phyloP scores from a whole-genome alignment of 2,113 vertebrate genomes.

The Bagarius yarrelli region DNA sequence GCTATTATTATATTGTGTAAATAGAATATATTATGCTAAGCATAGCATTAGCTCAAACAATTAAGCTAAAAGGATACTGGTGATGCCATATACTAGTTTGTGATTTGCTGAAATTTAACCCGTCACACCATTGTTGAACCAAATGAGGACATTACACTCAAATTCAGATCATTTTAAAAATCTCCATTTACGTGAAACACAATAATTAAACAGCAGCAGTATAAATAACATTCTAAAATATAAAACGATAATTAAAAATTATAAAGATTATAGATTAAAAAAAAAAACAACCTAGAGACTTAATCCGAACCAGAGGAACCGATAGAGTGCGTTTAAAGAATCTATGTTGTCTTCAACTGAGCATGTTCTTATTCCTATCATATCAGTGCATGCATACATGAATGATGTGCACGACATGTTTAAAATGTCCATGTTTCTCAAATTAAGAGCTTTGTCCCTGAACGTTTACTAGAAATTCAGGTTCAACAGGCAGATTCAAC shows the following conservation, averaged over 20 bases:
- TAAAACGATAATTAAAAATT: slow-evolving; percentile 5
- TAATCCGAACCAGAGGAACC: neutral
- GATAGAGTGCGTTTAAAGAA: neutral
- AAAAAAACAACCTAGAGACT: neutral
- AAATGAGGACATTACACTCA: neutral
- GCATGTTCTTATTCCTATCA: neutral
- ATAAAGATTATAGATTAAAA: neutral
- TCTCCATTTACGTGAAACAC: neutral
- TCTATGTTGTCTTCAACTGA: neutral
- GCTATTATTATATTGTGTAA: neutral
- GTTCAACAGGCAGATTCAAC: slow-evolving; percentile 73
- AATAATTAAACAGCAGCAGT: slow-evolving; percentile 9
- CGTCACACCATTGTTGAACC: neutral
- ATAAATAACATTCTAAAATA: slow-evolving; percentile 7
- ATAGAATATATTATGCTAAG: neutral
- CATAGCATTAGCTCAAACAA: neutral
- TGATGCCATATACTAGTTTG: neutral
- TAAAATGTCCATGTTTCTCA: neutral
- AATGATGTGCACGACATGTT: neutral
- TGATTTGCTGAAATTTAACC: neutral
- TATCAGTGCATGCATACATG: neutral
- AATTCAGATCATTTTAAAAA: too few species aligned
- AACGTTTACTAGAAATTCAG: neutral
- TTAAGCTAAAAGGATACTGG: neutral
- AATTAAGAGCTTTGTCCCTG: neutral